A percentile compares a stretch with the other conserved stretches of the same genome.
Conservation (phyloP, 2,113 vertebrate species). For the Chionomys nivalis region DNA sequence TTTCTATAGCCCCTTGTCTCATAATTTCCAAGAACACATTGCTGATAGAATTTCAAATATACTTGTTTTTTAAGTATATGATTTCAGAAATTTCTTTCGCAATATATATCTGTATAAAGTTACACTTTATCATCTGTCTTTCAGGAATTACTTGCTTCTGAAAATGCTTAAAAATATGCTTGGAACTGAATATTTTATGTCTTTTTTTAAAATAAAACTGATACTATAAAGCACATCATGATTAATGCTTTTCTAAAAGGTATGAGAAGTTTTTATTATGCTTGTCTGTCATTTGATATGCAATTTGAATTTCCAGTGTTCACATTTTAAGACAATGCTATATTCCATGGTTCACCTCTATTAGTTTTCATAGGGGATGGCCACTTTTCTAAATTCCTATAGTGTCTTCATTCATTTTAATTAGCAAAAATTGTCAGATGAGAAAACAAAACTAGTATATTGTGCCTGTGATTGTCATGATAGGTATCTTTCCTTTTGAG, state of each 20-base stretch:
- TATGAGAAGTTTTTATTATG: neutral
- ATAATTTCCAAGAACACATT: constrained; percentile 23
- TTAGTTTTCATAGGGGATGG: neutral
- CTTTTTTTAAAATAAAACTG: neutral
- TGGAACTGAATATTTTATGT: neutral
- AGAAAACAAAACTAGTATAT: neutral
- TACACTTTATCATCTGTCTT: neutral
- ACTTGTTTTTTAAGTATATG: constrained; percentile 47
- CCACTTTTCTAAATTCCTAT: neutral
- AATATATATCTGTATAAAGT: neutral
- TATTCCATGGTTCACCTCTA: neutral
- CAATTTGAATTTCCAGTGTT: neutral
- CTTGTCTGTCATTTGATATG: neutral
- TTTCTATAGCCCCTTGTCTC: constrained; percentile 52
- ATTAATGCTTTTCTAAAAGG: neutral
- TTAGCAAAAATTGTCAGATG: neutral
- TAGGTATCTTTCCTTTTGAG: neutral
- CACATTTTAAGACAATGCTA: neutral
- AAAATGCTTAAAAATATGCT: neutral
- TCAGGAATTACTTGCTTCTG: neutral
- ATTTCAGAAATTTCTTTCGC: constrained; percentile 54
- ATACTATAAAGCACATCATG: neutral
- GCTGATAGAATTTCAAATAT: neutral
- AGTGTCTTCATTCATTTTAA: neutral
- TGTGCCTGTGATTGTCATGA: accelerated